Conservation (phyloP, 2,113 vertebrate species). For the Tautogolabrus adspersus region DNA sequence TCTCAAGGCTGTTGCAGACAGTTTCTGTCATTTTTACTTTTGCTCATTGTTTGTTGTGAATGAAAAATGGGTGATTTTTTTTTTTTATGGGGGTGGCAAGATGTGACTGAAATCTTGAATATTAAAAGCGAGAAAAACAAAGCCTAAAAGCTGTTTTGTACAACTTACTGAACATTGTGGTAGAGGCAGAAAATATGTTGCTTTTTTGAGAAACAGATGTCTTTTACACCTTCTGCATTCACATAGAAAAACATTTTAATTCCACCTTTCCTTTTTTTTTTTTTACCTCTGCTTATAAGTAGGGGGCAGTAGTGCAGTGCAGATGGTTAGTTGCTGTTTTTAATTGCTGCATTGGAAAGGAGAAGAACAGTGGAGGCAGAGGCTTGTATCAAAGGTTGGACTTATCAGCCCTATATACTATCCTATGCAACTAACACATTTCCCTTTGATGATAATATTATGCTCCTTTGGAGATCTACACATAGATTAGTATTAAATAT, state of each 20-base stretch:
- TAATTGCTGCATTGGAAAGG: conserved; percentile 38
- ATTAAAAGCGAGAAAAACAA: conserved; percentile 27
- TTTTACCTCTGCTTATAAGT: conserved; percentile 50
- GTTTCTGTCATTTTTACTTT: conserved; percentile 57
- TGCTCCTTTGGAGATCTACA: background rate
- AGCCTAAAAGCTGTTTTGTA: conserved; percentile 35
- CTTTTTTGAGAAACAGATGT: conserved; percentile 18
- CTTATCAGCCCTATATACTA: conserved; percentile 5
- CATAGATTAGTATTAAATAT: background rate
- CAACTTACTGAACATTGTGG: conserved; percentile 19
- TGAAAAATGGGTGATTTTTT: conserved; percentile 17
- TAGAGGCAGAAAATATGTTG: conserved; percentile 17
- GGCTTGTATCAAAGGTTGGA: conserved; percentile 28
- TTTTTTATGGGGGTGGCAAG: conserved; percentile 41
- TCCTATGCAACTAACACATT: conserved; percentile 7
- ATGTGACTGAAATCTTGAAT: conserved; percentile 40
- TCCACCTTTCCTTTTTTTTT: conserved; percentile 14
- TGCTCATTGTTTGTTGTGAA: conserved; percentile 42
- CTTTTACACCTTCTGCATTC: conserved; percentile 10
- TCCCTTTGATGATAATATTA: conserved; percentile 9
- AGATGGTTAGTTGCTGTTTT: conserved; percentile 23
- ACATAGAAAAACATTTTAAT: background rate
- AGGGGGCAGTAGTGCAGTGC: conserved; percentile 63
- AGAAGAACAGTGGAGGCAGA: conserved; percentile 31
- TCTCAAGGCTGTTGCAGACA: conserved; percentile 42